Evolutionary conservation across 2,113 vertebrate genomes (phyloP).

Genomic region (Rhabdomys dilectus): DNA sequence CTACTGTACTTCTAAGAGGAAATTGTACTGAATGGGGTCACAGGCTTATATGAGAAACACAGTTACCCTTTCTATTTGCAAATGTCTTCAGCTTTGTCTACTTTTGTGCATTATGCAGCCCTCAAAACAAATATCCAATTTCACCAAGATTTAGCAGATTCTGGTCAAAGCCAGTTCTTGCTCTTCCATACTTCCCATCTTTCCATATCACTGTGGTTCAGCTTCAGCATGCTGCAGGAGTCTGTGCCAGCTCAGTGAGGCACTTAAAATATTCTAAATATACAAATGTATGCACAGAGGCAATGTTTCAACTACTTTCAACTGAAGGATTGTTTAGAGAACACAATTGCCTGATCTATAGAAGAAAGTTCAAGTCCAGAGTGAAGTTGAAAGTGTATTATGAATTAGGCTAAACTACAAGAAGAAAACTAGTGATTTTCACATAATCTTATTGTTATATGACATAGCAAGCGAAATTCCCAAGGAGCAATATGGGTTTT

Average conservation of each 20-base stretch:
- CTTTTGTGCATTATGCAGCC: neutral
- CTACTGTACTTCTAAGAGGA: neutral
- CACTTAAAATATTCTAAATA: constrained; percentile 6
- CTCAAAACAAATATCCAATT: neutral
- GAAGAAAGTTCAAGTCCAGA: neutral
- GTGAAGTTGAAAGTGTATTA: neutral
- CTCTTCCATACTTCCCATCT: neutral
- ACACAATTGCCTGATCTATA: neutral
- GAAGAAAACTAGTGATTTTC: constrained; percentile 8
- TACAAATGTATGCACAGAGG: neutral
- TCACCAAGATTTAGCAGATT: neutral
- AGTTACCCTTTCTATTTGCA: neutral
- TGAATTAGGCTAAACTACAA: constrained; percentile 17
- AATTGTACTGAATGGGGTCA: neutral
- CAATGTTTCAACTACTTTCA: constrained; percentile 6
- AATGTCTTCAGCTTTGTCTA: neutral
- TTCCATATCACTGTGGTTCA: neutral
- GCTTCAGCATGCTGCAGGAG: neutral
- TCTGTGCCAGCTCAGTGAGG: neutral
- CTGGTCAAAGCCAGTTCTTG: neutral
- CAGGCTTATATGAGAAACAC: neutral
- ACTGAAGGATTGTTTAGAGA: neutral
- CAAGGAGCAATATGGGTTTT: neutral
- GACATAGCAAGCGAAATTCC: constrained; percentile 3
- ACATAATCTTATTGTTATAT: constrained; percentile 38